Conservation (phyloP, 2,888 invertebrate genomes). For the Myathropa florea region DNA sequence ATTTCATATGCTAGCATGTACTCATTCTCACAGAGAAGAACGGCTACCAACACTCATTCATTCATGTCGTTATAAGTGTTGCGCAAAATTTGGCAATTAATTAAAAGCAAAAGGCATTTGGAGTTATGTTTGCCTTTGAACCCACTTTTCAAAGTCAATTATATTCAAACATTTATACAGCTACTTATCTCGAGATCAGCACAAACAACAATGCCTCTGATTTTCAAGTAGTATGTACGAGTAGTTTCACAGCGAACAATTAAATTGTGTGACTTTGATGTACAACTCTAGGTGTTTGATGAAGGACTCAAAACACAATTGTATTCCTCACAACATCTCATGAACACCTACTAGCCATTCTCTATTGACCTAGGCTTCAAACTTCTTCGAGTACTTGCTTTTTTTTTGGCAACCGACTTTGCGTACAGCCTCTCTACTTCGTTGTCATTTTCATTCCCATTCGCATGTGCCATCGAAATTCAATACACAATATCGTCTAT, state of each 20-base stretch:
- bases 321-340: background rate
- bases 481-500: slow-evolving; percentile 22
- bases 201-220: slow-evolving; percentile 50
- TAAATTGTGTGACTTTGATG: slow-evolving; percentile 43
- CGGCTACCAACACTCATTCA: slow-evolving; percentile 16
- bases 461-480: slow-evolving; percentile 26
- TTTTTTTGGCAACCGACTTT: slow-evolving; percentile 38
- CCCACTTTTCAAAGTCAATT: slow-evolving; percentile 32
- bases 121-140: background rate
- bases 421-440: background rate
- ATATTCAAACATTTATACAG: slow-evolving; percentile 3
- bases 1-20: background rate
- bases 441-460: slow-evolving; percentile 12
- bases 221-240: slow-evolving; percentile 40
- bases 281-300: slow-evolving; percentile 49
- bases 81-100: slow-evolving; percentile 52
- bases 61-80: slow-evolving; percentile 12
- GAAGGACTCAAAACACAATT: slow-evolving; percentile 25
- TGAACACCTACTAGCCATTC: background rate
- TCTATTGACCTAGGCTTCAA: slow-evolving; percentile 48
- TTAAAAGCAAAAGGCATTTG: slow-evolving; percentile 31
- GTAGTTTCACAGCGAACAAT: slow-evolving; percentile 39
- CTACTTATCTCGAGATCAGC: slow-evolving; percentile 34
- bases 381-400: slow-evolving; percentile 17
- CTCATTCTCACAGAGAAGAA: slow-evolving; percentile 22